These are phyloP conservation scores for Anguilla marmorata DNA, from an alignment of 2,797 vertebrate genomes.

Conservation along the genomic window DNA sequence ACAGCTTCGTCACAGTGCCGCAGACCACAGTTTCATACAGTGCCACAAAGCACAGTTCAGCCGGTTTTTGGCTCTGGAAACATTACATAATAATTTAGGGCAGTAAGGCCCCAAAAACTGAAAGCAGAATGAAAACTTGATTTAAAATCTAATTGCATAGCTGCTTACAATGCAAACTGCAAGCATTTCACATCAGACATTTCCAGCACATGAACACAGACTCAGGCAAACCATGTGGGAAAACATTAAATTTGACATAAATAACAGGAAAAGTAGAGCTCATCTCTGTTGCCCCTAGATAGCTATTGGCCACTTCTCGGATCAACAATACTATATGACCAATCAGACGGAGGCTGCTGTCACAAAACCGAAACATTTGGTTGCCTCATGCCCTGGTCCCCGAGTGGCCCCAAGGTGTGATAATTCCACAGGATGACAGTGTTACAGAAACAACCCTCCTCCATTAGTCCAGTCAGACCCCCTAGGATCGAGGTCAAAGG, in stretches of 20 bases:
- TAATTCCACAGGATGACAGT: background rate
- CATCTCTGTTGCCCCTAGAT: background rate
- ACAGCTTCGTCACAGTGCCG: too few relatives aligned
- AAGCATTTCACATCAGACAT: background rate
- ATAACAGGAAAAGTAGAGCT: background rate
- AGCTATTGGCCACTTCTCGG: background rate
- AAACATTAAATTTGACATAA: background rate
- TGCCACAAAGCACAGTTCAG: background rate
- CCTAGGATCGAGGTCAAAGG: conserved; percentile 51
- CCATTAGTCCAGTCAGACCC: conserved; percentile 10
- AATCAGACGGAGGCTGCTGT: too few relatives aligned
- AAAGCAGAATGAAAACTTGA: background rate
- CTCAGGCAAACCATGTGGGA: background rate
- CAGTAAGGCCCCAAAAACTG: background rate
- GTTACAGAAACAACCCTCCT: background rate
- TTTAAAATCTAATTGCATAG: background rate
- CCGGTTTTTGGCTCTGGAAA: background rate
- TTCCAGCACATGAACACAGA: background rate
- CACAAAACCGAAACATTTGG: too few relatives aligned
- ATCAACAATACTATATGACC: too few relatives aligned
- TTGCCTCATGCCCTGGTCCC: background rate
- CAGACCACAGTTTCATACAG: too few relatives aligned
- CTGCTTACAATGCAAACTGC: background rate
- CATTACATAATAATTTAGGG: background rate
- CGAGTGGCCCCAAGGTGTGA: background rate